Evolutionary conservation across 2,797 vertebrate species (phyloP).

Genomic region (Orestias chungarensis): DNA sequence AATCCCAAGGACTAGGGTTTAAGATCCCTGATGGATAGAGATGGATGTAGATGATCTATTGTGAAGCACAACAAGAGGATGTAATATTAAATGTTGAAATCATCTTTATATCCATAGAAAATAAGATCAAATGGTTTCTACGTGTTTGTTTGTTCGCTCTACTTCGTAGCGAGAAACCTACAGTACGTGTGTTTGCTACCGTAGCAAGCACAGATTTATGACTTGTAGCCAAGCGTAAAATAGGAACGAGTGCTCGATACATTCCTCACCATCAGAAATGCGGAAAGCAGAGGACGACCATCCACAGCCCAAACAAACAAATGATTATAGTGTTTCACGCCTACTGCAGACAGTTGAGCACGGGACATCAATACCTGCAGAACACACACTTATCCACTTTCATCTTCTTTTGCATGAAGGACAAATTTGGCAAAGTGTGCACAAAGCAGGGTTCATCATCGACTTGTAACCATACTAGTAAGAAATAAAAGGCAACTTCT

Average conservation of each 20-base stretch:
- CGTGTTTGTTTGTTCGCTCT: neutral
- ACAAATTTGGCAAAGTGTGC: neutral
- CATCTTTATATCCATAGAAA: neutral
- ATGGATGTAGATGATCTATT: neutral
- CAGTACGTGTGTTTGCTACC: neutral
- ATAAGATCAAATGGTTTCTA: neutral
- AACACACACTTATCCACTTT: neutral
- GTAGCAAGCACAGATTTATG: constrained; percentile 53
- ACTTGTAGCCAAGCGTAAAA: constrained; percentile 45
- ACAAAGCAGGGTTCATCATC: constrained; percentile 4
- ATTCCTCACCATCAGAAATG: constrained; percentile 17
- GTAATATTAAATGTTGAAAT: neutral
- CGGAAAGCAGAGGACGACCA: constrained; percentile 50
- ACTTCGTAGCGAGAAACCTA: neutral
- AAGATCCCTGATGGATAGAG: neutral
- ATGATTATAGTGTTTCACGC: constrained; percentile 58
- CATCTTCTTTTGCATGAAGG: constrained; percentile 1
- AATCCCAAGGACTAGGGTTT: neutral
- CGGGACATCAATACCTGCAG: constrained; percentile 15
- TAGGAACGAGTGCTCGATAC: constrained; percentile 51
- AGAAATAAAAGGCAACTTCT: constrained; percentile 2
- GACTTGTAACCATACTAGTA: constrained; percentile 1
- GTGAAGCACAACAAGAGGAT: neutral
- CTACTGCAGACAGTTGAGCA: constrained; percentile 30
- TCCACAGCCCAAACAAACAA: constrained; percentile 36